Base-by-base conservation (phyloP, 2,113 vertebrate species). In the Excalfactoria chinensis region DNA sequence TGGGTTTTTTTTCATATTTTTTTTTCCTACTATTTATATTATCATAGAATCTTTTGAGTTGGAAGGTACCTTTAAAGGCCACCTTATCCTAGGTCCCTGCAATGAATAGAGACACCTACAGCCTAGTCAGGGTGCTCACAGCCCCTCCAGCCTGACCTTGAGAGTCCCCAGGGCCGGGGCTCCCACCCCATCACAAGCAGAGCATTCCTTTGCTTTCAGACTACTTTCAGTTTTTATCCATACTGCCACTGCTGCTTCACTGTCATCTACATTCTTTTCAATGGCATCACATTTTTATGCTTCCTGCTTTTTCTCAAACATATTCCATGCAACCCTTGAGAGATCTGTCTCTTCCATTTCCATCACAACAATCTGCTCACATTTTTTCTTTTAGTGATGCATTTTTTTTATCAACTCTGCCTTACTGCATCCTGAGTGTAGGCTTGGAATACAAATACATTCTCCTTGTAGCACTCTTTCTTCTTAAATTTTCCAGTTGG, bases 301-400 rank as follows among this genome's bases (percentile, higher is more conserved):
- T 87, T 95, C 53, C 87, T 89, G 60, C 73, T 84, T 22, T 1
- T 68, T 83, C 69, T 75, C 51, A 86, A 90, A 67, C 41, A 23
- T 51, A 46, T 63, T 93, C 81, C 56, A 63, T 13, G 6, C 26
- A 73, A 71, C 21, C 56, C 48, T 51, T 35, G 64, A 91, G 78
- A 89, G n/a, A 82, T 26, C 72, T 93, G 91, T 89, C 95, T 93
- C 68, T 53, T 89, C 82, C 79, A 83, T 46, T 77, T 80, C 68
- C 76, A 68, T 92, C 91, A 74, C 2, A 2, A 63, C 74, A 85
- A 44, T 48, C 48, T 48, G 15, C 40, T 91, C 35, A 4, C n/a
- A 68, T 41, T 53, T 71, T 51, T 64, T 68, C 48, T 40, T 68
- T 82, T 56, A 89, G 35, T 83, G 51, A 80, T 34, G 46, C 10